Base-by-base conservation (phyloP, 2,797 vertebrate species). In the Acanthurus tractus region DNA sequence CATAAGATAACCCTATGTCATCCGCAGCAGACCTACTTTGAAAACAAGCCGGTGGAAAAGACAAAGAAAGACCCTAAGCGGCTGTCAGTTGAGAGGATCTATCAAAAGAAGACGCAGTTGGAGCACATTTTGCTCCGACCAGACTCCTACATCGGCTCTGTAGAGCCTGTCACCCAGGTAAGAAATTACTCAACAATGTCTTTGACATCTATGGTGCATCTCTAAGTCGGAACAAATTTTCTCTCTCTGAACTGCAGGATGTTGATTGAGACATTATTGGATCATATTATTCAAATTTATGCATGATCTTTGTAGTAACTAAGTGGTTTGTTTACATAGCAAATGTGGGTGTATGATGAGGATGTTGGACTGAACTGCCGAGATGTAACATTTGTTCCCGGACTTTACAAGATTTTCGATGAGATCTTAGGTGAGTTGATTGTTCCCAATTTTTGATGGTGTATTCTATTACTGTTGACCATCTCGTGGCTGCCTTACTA, bases 361-460 rank as follows among this genome's bases (percentile, higher is more conserved):
- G 95, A 84, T 1, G 40, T 87, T 40, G 98, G 97, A 64, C 89
- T 99, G 65, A 98, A 97, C 92, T 97, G 94, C 90, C 96, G 98
- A 67, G 97, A 99, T 36, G 93, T 99, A 74, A 97, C 96, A 0
- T 99, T 96, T 86, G 98, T 99, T 76, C 98, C 98, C 29, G 98
- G 98, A 54, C 96, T 99, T 65, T 99, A 99, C 94, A 99, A 99
- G 94, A 99, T 99, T 86, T 99, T 99, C 82, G 98, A 99, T 77
- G 98, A 99, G 91, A 99, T 99, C 86, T 95, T 99, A 67, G 98
- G 98, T 99, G 86, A 95, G 96, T 88, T 42, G 71, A 61, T 5
- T 0, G 2, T 11, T 63, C 1, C 1, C 13, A 9, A 5, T 23
- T 70, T 38, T 34, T 52, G 7, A 36, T 50, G 1, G 6, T 69